A percentile compares a stretch with the other conserved stretches of the same genome.
These are phyloP conservation scores for Pyxicephalus adspersus DNA, from an alignment of 2,113 vertebrate genomes.

Conservation along the genomic window DNA sequence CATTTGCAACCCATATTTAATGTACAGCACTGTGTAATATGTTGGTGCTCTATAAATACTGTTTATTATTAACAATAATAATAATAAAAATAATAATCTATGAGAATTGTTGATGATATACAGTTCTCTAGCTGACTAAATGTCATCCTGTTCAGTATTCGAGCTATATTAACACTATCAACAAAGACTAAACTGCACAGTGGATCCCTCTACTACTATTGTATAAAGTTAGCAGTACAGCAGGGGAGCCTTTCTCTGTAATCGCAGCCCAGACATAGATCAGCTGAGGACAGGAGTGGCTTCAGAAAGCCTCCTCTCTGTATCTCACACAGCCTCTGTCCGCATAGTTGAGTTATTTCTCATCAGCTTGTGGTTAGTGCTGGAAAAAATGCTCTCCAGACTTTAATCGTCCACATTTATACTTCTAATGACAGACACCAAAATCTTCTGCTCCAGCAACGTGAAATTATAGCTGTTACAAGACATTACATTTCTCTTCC, in stretches of 20 bases:
- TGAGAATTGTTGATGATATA: too few relatives aligned
- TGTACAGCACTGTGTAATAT: too few relatives aligned
- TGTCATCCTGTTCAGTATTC: too few relatives aligned
- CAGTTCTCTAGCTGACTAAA: too few relatives aligned
- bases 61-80: too few relatives aligned
- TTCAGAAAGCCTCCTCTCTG: slow-evolving; percentile 23
- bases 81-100: too few relatives aligned
- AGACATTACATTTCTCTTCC: slow-evolving; percentile 51
- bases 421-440: slow-evolving; percentile 54
- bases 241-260: not conserved
- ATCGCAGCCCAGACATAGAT: slow-evolving; percentile 34
- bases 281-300: slow-evolving; percentile 49
- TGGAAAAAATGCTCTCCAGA: slow-evolving; percentile 50
- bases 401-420: slow-evolving; percentile 47
- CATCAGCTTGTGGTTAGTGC: slow-evolving; percentile 51
- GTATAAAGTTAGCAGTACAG: not conserved
- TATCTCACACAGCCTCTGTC: slow-evolving; percentile 27
- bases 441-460: slow-evolving; percentile 53
- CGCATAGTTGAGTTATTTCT: slow-evolving; percentile 49
- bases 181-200: not conserved
- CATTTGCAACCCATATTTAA: too few relatives aligned
- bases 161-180: too few relatives aligned
- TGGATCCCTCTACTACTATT: slow-evolving; percentile 1
- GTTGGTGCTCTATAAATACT: too few relatives aligned
- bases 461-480: slow-evolving; percentile 45